Evolutionary conservation across 2,797 vertebrate species (phyloP).

Genomic region (Gymnodraco acuticeps): DNA sequence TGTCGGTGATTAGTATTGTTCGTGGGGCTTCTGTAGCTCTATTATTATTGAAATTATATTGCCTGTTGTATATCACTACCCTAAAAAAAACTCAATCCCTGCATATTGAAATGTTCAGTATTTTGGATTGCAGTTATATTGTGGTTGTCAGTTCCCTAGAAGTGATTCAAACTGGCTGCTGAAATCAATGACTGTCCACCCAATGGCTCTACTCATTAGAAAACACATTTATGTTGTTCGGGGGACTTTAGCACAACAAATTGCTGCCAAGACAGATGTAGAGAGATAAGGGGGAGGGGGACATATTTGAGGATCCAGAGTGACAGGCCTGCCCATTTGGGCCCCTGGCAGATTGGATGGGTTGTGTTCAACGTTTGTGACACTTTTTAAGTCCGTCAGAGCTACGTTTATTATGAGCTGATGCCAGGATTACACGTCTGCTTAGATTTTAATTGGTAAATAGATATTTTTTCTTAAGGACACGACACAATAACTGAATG

Average conservation of each 20-base stretch:
- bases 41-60: background rate
- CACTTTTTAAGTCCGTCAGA: constrained; percentile 10
- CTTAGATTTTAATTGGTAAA: constrained; percentile 1
- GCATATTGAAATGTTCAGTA: background rate
- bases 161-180: constrained; percentile 9
- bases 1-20: background rate
- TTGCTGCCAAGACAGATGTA: constrained; percentile 46
- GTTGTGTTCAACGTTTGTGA: constrained; percentile 16
- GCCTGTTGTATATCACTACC: too few relatives aligned
- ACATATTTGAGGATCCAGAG: constrained; percentile 47
- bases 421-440: background rate
- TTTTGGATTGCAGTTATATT: background rate
- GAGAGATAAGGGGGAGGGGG: constrained; percentile 21
- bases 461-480: background rate
- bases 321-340: constrained; percentile 54
- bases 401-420: constrained; percentile 5
- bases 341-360: constrained; percentile 28
- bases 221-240: constrained; percentile 15
- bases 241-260: constrained; percentile 49
- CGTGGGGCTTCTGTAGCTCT: background rate
- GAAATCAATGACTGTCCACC: constrained; percentile 14
- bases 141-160: background rate
- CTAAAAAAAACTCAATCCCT: background rate
- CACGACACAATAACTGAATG: background rate
- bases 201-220: constrained; percentile 28